Evolutionary conservation across 2,797 vertebrate genomes (phyloP).

Genomic region (Chelmon rostratus): DNA sequence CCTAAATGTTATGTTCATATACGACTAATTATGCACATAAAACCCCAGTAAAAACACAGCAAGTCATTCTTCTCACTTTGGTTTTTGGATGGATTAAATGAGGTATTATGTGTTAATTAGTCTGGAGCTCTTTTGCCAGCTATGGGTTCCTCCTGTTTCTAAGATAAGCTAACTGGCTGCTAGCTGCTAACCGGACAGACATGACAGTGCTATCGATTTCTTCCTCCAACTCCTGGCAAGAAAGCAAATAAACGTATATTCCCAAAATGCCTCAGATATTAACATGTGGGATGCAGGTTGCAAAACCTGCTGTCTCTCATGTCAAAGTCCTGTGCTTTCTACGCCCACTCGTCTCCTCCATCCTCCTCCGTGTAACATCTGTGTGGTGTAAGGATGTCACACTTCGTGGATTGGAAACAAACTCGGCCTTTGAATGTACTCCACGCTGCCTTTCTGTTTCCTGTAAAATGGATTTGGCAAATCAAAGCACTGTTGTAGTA

Average conservation of each 20-base stretch:
- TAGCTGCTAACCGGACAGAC: neutral
- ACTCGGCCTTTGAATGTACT: neutral
- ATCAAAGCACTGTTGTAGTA: neutral
- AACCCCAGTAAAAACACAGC: neutral
- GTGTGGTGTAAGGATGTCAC: neutral
- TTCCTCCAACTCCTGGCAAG: neutral
- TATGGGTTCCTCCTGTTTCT: neutral
- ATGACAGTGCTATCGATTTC: neutral
- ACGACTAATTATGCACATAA: neutral
- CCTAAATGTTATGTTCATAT: constrained; percentile 5
- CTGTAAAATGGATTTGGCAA: neutral
- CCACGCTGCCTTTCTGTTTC: constrained; percentile 3
- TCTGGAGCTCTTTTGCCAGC: neutral
- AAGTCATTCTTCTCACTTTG: neutral
- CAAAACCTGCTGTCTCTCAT: constrained; percentile 1
- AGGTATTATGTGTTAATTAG: neutral
- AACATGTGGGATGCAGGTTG: neutral
- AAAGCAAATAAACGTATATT: neutral
- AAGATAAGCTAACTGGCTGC: neutral
- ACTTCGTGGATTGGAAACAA: neutral
- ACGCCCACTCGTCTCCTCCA: neutral
- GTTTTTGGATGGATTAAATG: neutral
- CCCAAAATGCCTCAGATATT: neutral
- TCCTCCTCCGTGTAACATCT: constrained; percentile 3
- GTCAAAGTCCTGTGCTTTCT: neutral